Percentiles rank a stretch among this genome's conserved stretches.
These are phyloP conservation scores for Zosterops hypoxanthus DNA, from an alignment of 2,113 vertebrate genomes.

Conservation along the genomic window DNA sequence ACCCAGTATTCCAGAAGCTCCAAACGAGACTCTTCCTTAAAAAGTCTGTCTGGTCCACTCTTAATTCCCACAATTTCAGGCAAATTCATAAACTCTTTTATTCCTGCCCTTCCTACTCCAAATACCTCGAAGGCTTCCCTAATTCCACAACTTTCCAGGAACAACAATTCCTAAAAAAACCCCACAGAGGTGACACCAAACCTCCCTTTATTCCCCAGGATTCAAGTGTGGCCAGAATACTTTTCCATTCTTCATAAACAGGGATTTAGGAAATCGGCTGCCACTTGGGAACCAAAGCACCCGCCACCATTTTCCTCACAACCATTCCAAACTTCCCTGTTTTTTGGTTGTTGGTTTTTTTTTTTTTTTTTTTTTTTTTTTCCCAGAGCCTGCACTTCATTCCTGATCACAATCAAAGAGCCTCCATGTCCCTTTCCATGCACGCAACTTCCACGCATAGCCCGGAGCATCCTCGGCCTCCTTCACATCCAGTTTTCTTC, in stretches of 20 bases:
- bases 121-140: neutral
- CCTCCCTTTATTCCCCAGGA: neutral
- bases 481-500: slow-evolving; percentile 18
- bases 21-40: neutral
- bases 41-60: neutral
- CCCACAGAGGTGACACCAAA: neutral
- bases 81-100: neutral
- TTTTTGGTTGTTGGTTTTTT: no score
- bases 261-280: neutral
- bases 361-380: rapidly evolving
- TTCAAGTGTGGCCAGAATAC: neutral
- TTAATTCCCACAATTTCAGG: neutral
- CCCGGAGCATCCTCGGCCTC: neutral
- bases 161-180: neutral
- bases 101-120: neutral
- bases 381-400: neutral
- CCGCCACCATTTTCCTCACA: rapidly evolving
- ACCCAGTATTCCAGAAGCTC: neutral
- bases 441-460: neutral
- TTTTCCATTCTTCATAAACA: rapidly evolving
- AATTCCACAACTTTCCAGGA: neutral
- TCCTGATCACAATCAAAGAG: neutral
- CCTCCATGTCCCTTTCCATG: rapidly evolving
- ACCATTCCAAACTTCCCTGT: neutral
- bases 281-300: neutral